phyloP scores from a whole-genome alignment of 2,888 invertebrate species.

The Anodontia alba region DNA sequence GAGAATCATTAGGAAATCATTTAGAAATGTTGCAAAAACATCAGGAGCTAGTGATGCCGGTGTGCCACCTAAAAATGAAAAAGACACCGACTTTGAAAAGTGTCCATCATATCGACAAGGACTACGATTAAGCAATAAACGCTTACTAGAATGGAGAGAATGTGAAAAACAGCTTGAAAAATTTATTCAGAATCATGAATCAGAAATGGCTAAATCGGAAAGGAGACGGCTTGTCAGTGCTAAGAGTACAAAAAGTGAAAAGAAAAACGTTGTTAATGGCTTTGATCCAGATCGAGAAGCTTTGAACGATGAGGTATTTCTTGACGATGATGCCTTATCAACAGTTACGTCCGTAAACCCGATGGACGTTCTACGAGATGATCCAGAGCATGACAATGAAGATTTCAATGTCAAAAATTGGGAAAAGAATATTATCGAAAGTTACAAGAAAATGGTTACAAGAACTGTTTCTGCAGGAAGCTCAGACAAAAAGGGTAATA shows the following conservation, averaged over 20 bases:
- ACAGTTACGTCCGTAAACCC: conserved; percentile 32
- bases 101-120: conserved; percentile 62
- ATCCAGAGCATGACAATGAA: conserved; percentile 31
- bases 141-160: conserved; percentile 64
- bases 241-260: background rate
- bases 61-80: conserved; percentile 59
- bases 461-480: conserved; percentile 17
- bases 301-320: conserved; percentile 39
- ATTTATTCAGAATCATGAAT: conserved; percentile 51
- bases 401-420: conserved; percentile 60
- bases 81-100: conserved; percentile 65
- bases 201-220: conserved; percentile 38
- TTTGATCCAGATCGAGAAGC: background rate
- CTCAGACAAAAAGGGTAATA: conserved; percentile 21
- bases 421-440: conserved; percentile 57
- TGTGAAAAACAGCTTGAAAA: conserved; percentile 64
- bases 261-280: background rate
- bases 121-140: conserved; percentile 62
- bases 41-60: conserved; percentile 71
- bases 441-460: conserved; percentile 60
- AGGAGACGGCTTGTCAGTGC: conserved; percentile 21
- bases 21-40: conserved; percentile 63
- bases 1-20: conserved; percentile 58
- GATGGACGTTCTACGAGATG: conserved; percentile 39
- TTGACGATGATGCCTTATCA: conserved; percentile 46